Base-by-base conservation (phyloP, 2,113 vertebrate genomes). In the Lampris incognitus region DNA sequence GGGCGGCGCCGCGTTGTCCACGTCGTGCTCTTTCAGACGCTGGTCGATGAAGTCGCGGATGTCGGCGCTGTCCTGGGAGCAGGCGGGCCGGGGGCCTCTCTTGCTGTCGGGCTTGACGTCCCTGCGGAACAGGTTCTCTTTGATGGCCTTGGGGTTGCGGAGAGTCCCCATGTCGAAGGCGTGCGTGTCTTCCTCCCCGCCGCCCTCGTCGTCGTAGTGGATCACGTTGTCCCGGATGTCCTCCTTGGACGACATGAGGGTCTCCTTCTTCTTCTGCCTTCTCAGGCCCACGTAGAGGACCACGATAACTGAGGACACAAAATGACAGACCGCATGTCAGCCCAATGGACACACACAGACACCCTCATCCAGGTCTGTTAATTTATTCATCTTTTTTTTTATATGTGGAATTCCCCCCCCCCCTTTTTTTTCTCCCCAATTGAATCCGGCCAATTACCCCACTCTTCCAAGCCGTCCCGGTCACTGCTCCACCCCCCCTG, bases 151-250 rank as follows among this genome's bases (percentile, higher is more conserved):
- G 41, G 97, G 97, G 79, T 99, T 98, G 74, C 98, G 95, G 63
- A 99, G 95, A 1, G 98, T 97, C 24, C 97, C 97, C 48, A 99
- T 99, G 92, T 99, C 98, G 0, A 99, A 99, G 9, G 98, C 98
- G 63, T 99, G 97, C 2, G 98, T 99, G 91, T 99, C 98, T 79
- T 99, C 98, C 78, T 99, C 98, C 0, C 98, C 98, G 0, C 98
- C 98, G 46, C 98, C 98, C 87, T 99, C 98, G 36, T 99, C 98
- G 67, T 99, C 98, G 0, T 99, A 99, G 87, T 98, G 97, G 89
- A 99, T 99, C 51, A 99, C 97, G 1, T 99, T 99, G 86, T 99
- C 98, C 72, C 98, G 94, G 87, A 99, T 95, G 86, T 99, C 98
- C 92, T 99, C 98, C 75, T 99, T 99, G 38, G 97, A 99, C 0